Conservation (phyloP, 1,140 invertebrate genomes). For the Ridgeia piscesae region DNA sequence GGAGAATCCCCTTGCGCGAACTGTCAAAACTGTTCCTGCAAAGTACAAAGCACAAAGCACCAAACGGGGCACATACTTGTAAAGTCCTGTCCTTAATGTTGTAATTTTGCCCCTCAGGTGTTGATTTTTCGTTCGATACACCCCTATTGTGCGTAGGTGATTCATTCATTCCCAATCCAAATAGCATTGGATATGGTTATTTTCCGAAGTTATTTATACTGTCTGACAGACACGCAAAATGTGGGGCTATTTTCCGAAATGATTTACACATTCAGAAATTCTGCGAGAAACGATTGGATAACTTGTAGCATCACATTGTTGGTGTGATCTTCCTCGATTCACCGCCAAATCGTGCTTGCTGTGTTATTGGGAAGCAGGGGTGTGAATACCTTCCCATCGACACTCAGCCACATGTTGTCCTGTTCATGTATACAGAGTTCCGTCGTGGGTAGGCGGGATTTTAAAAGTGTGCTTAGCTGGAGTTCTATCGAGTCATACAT, state of each 20-base stretch:
- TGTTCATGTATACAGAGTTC: neutral
- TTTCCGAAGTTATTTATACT: neutral
- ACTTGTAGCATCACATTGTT: neutral
- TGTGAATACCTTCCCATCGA: too few relatives aligned
- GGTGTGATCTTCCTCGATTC: neutral
- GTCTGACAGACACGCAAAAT: neutral
- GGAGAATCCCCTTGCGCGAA: neutral
- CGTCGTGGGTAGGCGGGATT: conserved; percentile 2
- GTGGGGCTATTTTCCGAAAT: neutral
- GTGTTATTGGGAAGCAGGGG: too few relatives aligned
- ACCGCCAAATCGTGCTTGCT: too few relatives aligned
- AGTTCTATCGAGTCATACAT: neutral
- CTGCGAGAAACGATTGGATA: neutral
- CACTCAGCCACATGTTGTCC: too few relatives aligned
- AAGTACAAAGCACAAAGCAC: neutral
- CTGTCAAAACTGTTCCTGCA: neutral
- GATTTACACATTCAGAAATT: neutral
- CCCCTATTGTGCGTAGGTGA: neutral
- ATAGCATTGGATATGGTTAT: neutral
- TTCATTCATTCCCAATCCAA: neutral
- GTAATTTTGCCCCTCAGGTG: neutral
- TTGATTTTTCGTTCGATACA: neutral
- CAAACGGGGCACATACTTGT: neutral
- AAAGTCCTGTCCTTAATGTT: neutral
- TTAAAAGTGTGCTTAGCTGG: neutral